Percentiles rank a stretch among this genome's conserved stretches.
Evolutionary conservation across 2,888 invertebrate species (phyloP).

Genomic region (Onthophagus sagittarius): DNA sequence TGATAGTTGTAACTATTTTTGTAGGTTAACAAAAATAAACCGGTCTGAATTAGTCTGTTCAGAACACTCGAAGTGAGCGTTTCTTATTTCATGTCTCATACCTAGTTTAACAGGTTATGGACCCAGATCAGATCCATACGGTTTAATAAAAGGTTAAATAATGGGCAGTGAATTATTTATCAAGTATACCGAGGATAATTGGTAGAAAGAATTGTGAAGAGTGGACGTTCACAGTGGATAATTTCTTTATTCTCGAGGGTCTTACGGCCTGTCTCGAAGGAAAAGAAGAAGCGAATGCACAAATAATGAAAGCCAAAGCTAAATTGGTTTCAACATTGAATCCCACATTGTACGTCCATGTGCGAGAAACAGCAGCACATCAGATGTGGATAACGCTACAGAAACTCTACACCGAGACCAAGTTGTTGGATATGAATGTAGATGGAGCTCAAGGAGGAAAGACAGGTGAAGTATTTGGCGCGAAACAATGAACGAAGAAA

Average conservation of each 20-base stretch:
- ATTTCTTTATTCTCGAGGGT: constrained; percentile 21
- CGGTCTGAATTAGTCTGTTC: no score
- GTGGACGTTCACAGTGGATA: constrained; percentile 20
- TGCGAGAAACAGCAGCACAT: constrained; percentile 28
- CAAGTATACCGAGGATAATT: constrained; percentile 22
- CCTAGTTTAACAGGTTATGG: no score
- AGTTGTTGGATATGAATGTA: constrained; percentile 2
- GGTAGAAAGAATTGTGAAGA: constrained; percentile 32
- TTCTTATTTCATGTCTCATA: no score
- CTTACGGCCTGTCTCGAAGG: constrained; percentile 16
- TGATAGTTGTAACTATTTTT: no score
- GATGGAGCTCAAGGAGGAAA: constrained; percentile 4
- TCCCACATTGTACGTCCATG: constrained; percentile 29
- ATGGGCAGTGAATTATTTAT: constrained; percentile 18
- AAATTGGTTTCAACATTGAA: constrained; percentile 33
- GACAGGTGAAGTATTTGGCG: constrained; percentile 20
- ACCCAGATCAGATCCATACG: no score
- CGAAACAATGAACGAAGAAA: constrained; percentile 7
- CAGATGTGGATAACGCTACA: constrained; percentile 32
- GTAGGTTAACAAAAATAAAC: no score
- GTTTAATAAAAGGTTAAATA: no score
- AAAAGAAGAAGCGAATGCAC: constrained; percentile 15
- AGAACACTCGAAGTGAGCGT: no score
- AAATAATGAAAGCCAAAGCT: constrained; percentile 30
- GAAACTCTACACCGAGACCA: constrained; percentile 22